Base-by-base conservation (phyloP, 2,888 invertebrate genomes). In the Dioctria linearis region DNA sequence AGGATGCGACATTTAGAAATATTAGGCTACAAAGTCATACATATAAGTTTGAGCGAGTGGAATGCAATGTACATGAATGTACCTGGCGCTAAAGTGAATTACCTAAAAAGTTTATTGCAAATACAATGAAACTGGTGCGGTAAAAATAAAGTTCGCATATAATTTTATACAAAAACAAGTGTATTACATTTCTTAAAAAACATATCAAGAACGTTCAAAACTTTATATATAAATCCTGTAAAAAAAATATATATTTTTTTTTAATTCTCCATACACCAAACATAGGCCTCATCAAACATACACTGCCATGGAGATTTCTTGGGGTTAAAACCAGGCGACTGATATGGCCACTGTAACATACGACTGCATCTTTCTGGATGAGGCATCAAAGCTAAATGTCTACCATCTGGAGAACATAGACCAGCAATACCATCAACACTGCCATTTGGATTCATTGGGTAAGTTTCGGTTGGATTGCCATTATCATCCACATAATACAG, bases 321-420 rank as follows among this genome's bases (percentile, higher is more conserved):
- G 82, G 91, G 90, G 42, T 86, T 84, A 87, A 92, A 91, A 79
- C 88, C 87, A 5, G 89, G 87, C 5, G 93, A 93, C 83, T 90
- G 88, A 86, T 93, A 93, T 1, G 97, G 94, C 93, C 97, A 96
- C 89, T 98, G 98, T 95, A 96, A 98, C 84, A 94, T 93, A 84
- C 95, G 91, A 82, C 95, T 93, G 86, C 96, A 96, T 82, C 98
- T 92, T 90, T 99, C 99, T 0, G 99, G 98, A 90, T 99, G 99
- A 3, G 99, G 99, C 99, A 99, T 99, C 92, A 99, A 93, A 0
- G 98, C 99, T 84, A 98, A 91, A 89, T 99, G 98, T 4, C 98
- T 93, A 0, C 98, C 99, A 90, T 98, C 94, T 1, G 88, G 86
- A 0, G 98, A 98, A 85, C 97, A 95, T 79, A 99, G 89, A 11